phyloP scores from a whole-genome alignment of 92 coral and sea anemone genomes.

The Blastomussa wellsi region DNA sequence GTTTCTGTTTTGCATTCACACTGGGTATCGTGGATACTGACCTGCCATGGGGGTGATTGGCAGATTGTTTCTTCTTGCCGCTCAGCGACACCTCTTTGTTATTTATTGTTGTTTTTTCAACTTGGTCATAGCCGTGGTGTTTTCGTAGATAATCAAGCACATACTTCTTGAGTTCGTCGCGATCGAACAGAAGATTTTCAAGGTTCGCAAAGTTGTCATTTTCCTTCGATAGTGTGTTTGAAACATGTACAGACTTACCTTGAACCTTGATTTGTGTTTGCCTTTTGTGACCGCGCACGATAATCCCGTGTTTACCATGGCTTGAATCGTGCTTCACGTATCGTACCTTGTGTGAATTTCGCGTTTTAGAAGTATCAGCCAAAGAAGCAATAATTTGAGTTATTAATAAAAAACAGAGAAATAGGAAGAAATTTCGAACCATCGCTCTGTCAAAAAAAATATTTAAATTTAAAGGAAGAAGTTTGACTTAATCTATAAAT shows the following conservation, averaged over 20 bases:
- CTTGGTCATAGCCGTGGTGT: conserved; percentile 12
- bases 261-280: neutral
- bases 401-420: neutral
- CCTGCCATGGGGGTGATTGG: neutral
- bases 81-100: neutral
- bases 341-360: neutral
- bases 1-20: neutral
- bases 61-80: neutral
- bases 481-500: conserved; percentile 4
- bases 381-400: neutral
- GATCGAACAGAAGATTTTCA: conserved; percentile 33
- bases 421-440: neutral
- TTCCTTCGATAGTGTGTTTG: conserved; percentile 7
- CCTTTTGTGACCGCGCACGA: neutral
- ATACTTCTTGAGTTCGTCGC: conserved; percentile 29
- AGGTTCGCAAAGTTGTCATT: conserved; percentile 11
- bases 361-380: neutral
- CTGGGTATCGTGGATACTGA: neutral
- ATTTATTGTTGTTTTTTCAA: neutral
- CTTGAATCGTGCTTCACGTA: neutral
- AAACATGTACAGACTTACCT: neutral
- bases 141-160: conserved; percentile 32
- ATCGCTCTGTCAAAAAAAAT: conserved; percentile 9
- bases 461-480: neutral
- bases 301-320: neutral